Evolutionary conservation across 2,888 invertebrate species (phyloP).

Genomic region (Pristionchus japonicus): DNA sequence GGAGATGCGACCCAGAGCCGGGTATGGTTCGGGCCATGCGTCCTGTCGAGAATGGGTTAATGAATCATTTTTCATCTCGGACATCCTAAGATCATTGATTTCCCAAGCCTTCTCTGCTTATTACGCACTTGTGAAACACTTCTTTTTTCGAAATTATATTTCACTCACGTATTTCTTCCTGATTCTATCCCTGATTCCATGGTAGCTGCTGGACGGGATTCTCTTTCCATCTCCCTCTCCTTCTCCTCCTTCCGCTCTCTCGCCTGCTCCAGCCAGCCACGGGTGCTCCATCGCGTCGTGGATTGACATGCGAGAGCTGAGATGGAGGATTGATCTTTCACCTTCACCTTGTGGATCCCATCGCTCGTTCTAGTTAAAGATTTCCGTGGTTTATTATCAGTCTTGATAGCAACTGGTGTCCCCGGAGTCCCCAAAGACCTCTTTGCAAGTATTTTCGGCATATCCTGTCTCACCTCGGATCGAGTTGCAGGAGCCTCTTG

Average conservation of each 20-base stretch:
- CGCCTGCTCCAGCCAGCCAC: constrained; percentile 85
- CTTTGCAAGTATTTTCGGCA: no score
- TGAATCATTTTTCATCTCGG: not conserved
- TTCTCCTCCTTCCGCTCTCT: constrained; percentile 50
- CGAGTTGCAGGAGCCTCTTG: constrained; percentile 88
- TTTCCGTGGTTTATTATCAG: no score
- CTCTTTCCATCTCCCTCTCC: constrained; percentile 76
- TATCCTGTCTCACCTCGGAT: constrained; percentile 84
- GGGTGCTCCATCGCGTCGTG: constrained; percentile 95
- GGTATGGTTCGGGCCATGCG: constrained; percentile 81
- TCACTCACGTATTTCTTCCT: constrained; percentile 81
- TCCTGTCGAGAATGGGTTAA: constrained; percentile 71
- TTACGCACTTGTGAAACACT: not conserved
- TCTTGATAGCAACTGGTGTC: no score
- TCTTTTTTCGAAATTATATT: not conserved
- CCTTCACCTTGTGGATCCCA: no score
- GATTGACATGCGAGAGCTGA: constrained; percentile 94
- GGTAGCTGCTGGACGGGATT: constrained; percentile 89
- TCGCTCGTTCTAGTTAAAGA: no score
- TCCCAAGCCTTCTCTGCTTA: not conserved
- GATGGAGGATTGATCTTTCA: constrained; percentile 53
- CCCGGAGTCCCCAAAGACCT: no score
- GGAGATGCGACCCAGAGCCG: constrained; percentile 95
- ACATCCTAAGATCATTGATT: not conserved
- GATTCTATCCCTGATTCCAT: constrained; percentile 89